These are phyloP conservation scores for Hyperoplus immaculatus DNA, from an alignment of 2,797 vertebrate species.

Conservation along the genomic window DNA sequence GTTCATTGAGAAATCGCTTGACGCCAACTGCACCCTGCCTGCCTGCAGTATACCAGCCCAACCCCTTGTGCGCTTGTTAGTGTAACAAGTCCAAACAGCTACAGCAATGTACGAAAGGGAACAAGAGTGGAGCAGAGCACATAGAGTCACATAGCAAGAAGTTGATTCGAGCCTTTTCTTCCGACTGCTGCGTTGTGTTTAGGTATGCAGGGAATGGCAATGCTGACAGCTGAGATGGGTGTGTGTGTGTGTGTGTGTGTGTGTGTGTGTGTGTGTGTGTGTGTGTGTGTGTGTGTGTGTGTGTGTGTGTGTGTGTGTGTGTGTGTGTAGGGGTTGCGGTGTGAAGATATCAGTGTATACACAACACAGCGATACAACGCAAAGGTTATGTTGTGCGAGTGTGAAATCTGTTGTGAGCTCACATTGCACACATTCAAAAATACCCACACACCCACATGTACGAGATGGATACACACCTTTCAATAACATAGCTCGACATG, in stretches of 20 bases:
- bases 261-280: constrained; percentile 8
- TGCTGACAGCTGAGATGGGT: constrained; percentile 55
- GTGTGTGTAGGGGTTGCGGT: background rate
- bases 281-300: constrained; percentile 22
- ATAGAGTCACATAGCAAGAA: constrained; percentile 35
- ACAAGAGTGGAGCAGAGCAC: constrained; percentile 44
- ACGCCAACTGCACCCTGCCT: constrained; percentile 26
- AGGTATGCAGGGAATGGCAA: constrained; percentile 59
- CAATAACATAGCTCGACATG: constrained; percentile 21
- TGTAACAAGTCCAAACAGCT: constrained; percentile 79
- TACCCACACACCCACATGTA: background rate
- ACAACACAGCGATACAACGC: constrained; percentile 8
- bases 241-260: background rate
- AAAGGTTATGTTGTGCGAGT: background rate
- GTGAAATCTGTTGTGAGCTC: constrained; percentile 14
- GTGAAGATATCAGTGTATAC: constrained; percentile 13
- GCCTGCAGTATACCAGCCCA: constrained; percentile 42
- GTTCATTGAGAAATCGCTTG: constrained; percentile 72
- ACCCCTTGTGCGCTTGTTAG: constrained; percentile 61
- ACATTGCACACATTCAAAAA: constrained; percentile 7
- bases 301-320: constrained; percentile 5
- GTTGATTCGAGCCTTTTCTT: constrained; percentile 45
- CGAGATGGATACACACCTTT: constrained; percentile 19
- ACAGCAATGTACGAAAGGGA: constrained; percentile 54
- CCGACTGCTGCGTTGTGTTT: constrained; percentile 34